Conservation (phyloP, 2,888 invertebrate genomes). For the Dendrolimus pini region DNA sequence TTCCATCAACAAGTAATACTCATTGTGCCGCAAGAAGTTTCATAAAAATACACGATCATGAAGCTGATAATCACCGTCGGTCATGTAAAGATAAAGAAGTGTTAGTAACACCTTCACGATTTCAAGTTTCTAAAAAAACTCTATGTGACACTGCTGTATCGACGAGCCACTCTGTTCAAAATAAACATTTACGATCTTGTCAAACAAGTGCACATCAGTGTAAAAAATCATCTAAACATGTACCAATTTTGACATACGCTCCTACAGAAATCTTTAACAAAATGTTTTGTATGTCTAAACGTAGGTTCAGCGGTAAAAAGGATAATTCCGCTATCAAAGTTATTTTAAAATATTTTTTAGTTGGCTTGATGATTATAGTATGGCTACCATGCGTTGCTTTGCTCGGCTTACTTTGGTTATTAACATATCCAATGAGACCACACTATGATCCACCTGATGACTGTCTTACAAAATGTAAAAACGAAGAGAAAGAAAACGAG, state of each 20-base stretch:
- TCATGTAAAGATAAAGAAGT: slow-evolving; percentile 11
- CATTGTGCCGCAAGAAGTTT: not conserved
- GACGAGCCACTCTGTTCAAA: slow-evolving; percentile 1
- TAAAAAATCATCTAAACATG: too few species aligned
- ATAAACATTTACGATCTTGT: not conserved
- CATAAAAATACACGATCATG: not conserved
- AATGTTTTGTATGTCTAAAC: not conserved
- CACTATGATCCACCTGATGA: slow-evolving; percentile 2
- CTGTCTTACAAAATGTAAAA: slow-evolving; percentile 1
- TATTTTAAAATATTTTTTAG: slow-evolving; percentile 21
- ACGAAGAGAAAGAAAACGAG: slow-evolving; percentile 3
- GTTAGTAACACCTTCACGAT: slow-evolving; percentile 13
- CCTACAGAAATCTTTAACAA: not conserved
- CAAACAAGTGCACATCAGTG: not conserved
- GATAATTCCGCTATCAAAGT: slow-evolving; percentile 6
- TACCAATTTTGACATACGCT: not conserved
- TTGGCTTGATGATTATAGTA: slow-evolving; percentile 25
- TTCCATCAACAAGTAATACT: not conserved
- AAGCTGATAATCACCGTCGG: not conserved
- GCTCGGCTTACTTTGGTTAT: slow-evolving; percentile 25
- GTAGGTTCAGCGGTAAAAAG: not conserved
- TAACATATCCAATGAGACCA: slow-evolving; percentile 28
- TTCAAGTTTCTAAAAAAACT: slow-evolving; percentile 2
- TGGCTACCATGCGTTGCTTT: slow-evolving; percentile 40
- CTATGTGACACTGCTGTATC: slow-evolving; percentile 9